Conservation (phyloP, 2,797 vertebrate genomes). For the Pangasius mekongensis region DNA sequence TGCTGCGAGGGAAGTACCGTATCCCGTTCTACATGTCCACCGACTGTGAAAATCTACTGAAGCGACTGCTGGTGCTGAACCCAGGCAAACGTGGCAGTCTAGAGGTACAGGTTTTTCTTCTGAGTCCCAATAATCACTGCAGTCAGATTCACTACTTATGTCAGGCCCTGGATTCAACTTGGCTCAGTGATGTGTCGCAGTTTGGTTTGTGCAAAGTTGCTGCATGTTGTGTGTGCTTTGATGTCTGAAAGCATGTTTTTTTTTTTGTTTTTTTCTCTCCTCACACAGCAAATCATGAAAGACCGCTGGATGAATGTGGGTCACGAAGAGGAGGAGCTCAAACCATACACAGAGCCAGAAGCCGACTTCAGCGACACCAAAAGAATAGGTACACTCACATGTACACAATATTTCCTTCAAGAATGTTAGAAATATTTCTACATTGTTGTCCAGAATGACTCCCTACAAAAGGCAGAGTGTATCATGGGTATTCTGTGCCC, state of each 20-base stretch:
- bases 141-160: background rate
- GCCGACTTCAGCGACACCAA: conserved; percentile 84
- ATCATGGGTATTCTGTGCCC: background rate
- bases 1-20: conserved; percentile 89
- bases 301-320: conserved; percentile 93
- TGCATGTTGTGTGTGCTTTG: background rate
- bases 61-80: conserved; percentile 90
- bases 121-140: background rate
- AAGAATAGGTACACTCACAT: conserved; percentile 72
- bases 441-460: background rate
- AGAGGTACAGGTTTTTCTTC: conserved; percentile 76
- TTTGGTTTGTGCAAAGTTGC: background rate
- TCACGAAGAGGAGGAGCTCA: conserved; percentile 86
- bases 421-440: background rate
- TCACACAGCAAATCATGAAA: conserved; percentile 89
- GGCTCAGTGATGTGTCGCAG: background rate
- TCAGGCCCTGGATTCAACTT: background rate
- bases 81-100: conserved; percentile 90
- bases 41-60: conserved; percentile 94
- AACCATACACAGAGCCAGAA: conserved; percentile 84
- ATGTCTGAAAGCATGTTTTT: background rate
- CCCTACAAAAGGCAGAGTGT: background rate
- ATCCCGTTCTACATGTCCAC: conserved; percentile 97
- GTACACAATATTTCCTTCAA: background rate
- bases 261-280: background rate